phyloP scores from a whole-genome alignment of 2,113 vertebrate genomes.

The Pontoporia blainvillei region DNA sequence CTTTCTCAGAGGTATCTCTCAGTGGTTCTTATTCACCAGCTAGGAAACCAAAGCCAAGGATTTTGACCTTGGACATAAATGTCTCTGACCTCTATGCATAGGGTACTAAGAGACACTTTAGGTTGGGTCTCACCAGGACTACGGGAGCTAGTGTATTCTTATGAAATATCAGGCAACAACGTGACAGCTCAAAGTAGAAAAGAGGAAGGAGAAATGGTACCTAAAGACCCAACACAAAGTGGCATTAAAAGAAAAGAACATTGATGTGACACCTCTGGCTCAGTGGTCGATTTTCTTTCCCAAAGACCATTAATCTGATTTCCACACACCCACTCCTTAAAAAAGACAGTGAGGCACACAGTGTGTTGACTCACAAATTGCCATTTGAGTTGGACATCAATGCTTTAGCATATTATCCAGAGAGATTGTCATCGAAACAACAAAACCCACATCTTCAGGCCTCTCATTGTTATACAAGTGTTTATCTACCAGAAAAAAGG shows the following conservation, averaged over 20 bases:
- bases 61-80: neutral
- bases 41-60: neutral
- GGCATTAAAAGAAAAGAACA: neutral
- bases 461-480: neutral
- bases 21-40: neutral
- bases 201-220: neutral
- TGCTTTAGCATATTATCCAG: neutral
- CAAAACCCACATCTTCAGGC: neutral
- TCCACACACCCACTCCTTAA: neutral
- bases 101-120: neutral
- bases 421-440: neutral
- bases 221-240: neutral
- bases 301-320: neutral
- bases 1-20: neutral
- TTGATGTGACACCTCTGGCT: neutral
- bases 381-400: neutral
- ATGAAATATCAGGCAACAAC: neutral
- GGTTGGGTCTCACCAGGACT: neutral
- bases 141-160: neutral
- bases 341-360: neutral
- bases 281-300: neutral
- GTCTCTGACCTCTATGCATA: neutral
- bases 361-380: neutral
- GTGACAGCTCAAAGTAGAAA: neutral
- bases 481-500: neutral